Percentiles rank a stretch among this genome's conserved stretches.
Evolutionary conservation across 2,113 vertebrate genomes (phyloP).

Genomic region (Mola mola): DNA sequence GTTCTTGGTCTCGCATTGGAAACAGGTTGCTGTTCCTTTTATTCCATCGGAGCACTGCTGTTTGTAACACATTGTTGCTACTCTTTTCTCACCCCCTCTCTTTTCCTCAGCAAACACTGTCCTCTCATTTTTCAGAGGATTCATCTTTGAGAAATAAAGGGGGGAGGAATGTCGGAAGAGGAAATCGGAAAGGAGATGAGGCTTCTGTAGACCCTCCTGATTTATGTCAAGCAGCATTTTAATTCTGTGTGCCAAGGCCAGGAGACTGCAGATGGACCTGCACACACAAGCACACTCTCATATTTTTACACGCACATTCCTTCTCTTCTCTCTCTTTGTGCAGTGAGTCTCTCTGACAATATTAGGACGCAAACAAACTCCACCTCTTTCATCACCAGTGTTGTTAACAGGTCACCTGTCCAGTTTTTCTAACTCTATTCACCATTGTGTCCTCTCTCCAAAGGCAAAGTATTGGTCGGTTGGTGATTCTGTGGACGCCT

Average conservation of each 20-base stretch:
- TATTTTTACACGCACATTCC: background rate
- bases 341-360: constrained; percentile 12
- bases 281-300: background rate
- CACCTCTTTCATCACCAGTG: constrained; percentile 7
- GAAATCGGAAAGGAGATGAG: constrained; percentile 15
- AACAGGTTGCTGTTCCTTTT: background rate
- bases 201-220: constrained; percentile 41
- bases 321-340: background rate
- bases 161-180: background rate
- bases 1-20: background rate
- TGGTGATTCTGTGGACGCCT: constrained; percentile 32
- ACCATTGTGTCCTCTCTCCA: constrained; percentile 38
- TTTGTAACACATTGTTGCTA: background rate
- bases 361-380: constrained; percentile 5
- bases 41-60: background rate
- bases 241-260: constrained; percentile 37
- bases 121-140: constrained; percentile 29
- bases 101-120: background rate
- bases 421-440: constrained; percentile 28
- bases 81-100: background rate
- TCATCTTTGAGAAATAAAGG: constrained; percentile 21
- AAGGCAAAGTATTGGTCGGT: constrained; percentile 22
- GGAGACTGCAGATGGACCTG: constrained; percentile 30
- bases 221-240: constrained; percentile 57
- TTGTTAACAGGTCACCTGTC: constrained; percentile 34